Percentiles rank a stretch among this genome's conserved stretches.
These are phyloP conservation scores for Orthosia incerta DNA, from an alignment of 2,888 invertebrate species.

Conservation along the genomic window DNA sequence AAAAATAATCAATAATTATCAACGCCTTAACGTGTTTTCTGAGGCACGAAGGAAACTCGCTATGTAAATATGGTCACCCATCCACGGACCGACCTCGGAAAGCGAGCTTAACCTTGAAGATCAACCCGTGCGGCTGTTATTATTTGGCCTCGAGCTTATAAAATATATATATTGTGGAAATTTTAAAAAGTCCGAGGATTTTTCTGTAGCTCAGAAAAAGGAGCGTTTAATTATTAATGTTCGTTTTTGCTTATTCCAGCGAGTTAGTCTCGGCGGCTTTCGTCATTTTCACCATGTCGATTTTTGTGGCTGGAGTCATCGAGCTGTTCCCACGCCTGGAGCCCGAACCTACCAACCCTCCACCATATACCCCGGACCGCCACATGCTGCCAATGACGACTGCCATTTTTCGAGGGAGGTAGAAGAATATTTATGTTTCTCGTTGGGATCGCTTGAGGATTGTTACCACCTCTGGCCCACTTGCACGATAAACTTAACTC, in stretches of 20 bases:
- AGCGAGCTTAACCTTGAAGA: too few relatives aligned
- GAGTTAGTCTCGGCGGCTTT: conserved; percentile 15
- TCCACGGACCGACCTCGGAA: too few relatives aligned
- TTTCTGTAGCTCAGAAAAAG: too few relatives aligned
- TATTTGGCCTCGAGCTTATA: too few relatives aligned
- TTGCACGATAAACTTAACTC: too few relatives aligned
- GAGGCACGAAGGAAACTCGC: too few relatives aligned
- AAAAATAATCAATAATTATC: too few relatives aligned
- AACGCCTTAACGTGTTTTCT: too few relatives aligned
- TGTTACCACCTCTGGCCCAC: neutral
- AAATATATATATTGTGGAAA: too few relatives aligned
- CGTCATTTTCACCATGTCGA: conserved; percentile 4
- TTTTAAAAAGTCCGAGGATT: too few relatives aligned
- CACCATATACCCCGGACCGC: conserved; percentile 10
- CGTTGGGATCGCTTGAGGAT: neutral
- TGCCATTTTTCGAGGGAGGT: neutral
- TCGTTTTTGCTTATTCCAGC: conserved; percentile 6
- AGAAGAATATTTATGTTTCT: conserved; percentile 5
- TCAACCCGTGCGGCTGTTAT: conserved; percentile 7
- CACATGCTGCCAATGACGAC: conserved; percentile 3
- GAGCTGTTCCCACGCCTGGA: conserved; percentile 43
- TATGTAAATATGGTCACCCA: too few relatives aligned
- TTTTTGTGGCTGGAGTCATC: conserved; percentile 17
- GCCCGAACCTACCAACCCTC: neutral
- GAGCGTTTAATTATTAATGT: too few relatives aligned